Conservation (phyloP, 1,140 invertebrate genomes). For the Matsumurasca onukii region DNA sequence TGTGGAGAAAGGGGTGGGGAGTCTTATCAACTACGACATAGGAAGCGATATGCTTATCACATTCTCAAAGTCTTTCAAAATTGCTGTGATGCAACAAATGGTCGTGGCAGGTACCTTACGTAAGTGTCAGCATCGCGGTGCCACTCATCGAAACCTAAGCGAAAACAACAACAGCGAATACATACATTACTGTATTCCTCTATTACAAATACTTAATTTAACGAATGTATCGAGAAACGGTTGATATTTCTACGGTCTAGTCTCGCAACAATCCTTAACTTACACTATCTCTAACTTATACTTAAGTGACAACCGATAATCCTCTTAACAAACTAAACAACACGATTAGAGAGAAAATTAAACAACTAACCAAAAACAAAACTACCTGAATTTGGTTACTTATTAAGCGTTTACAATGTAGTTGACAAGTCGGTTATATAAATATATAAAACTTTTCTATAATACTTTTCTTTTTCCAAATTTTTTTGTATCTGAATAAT, state of each 20-base stretch:
- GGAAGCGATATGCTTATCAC: conserved; percentile 16
- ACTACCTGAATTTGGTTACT: conserved; percentile 23
- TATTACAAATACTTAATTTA: no score
- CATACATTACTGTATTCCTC: no score
- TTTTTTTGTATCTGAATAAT: neutral
- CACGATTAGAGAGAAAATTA: conserved; percentile 23
- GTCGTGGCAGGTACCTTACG: neutral
- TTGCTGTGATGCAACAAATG: conserved; percentile 3
- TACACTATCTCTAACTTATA: conserved; percentile 14
- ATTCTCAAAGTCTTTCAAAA: conserved; percentile 11
- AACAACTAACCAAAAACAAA: conserved; percentile 23
- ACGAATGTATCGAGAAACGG: conserved; percentile 8
- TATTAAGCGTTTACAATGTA: conserved; percentile 20
- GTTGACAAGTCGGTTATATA: neutral
- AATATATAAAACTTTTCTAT: conserved; percentile 3
- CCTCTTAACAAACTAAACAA: conserved; percentile 30
- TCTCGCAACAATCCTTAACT: neutral
- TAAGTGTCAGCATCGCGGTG: no score
- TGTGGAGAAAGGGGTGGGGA: neutral
- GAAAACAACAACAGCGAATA: no score
- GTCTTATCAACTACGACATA: conserved; percentile 14
- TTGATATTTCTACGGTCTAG: neutral
- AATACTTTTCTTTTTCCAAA: conserved; percentile 16
- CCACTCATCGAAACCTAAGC: no score
- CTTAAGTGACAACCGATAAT: conserved; percentile 22